Conservation (phyloP, 1,140 invertebrate genomes). For the Tetramorium simillimum region DNA sequence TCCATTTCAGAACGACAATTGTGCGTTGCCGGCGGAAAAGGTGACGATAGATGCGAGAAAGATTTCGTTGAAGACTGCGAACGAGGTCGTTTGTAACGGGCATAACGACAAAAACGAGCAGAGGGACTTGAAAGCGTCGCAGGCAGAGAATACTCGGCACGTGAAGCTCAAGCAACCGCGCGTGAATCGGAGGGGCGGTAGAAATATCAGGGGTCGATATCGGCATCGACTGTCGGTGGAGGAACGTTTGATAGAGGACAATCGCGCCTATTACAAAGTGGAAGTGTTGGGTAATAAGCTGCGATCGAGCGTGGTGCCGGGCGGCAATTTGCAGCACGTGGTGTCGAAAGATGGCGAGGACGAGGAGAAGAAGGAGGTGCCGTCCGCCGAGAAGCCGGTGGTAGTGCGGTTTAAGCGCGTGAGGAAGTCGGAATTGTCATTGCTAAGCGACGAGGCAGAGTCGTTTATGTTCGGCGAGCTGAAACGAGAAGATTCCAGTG, state of each 20-base stretch:
- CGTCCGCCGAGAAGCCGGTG: conserved; percentile 85
- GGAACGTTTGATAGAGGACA: conserved; percentile 87
- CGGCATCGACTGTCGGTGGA: conserved; percentile 86
- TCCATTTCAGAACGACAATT: conserved; percentile 36
- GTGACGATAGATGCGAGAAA: conserved; percentile 36
- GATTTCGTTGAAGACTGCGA: conserved; percentile 26
- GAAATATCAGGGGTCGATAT: conserved; percentile 74
- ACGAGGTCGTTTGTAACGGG: conserved; percentile 56
- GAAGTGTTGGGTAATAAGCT: conserved; percentile 90
- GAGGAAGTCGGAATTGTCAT: conserved; percentile 89
- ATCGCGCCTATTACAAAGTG: conserved; percentile 90
- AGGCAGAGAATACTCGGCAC: conserved; percentile 56
- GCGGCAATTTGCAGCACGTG: conserved; percentile 67
- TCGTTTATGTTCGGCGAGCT: conserved; percentile 92
- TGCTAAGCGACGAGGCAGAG: conserved; percentile 92
- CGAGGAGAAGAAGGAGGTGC: conserved; percentile 78
- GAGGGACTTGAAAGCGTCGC: conserved; percentile 35
- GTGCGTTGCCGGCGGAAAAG: conserved; percentile 24
- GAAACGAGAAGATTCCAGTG: conserved; percentile 87
- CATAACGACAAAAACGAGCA: conserved; percentile 52
- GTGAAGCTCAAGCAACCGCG: conserved; percentile 47
- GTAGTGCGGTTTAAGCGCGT: conserved; percentile 91
- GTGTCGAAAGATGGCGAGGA: conserved; percentile 71
- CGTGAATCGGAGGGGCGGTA: conserved; percentile 74
- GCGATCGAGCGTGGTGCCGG: conserved; percentile 86